Percentiles rank a stretch among this genome's conserved stretches.
phyloP scores from a whole-genome alignment of 2,888 invertebrate genomes.

The Agonum fuliginosum region DNA sequence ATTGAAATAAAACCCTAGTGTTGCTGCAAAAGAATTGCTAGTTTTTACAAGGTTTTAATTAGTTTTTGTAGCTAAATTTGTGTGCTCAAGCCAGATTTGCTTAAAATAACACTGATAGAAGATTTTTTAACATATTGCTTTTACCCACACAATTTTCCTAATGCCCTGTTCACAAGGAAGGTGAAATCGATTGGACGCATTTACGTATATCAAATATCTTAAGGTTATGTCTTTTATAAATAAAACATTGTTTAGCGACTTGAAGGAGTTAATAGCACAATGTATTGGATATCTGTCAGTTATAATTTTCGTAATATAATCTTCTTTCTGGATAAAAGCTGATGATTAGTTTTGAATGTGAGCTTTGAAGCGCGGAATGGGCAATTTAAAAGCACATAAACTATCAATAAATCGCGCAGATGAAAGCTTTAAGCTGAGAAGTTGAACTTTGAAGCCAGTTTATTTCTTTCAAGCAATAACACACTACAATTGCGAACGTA shows the following conservation, averaged over 20 bases:
- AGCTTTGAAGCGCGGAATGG: not conserved
- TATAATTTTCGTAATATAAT: no score
- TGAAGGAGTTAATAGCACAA: no score
- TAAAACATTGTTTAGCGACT: no score
- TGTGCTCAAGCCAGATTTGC: not conserved
- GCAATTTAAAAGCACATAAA: constrained; percentile 25
- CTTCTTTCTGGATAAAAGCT: no score
- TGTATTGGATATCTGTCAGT: no score
- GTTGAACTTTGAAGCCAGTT: constrained; percentile 18
- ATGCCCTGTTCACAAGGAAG: no score
- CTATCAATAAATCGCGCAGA: constrained; percentile 26
- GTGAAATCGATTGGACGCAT: no score
- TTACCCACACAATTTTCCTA: no score
- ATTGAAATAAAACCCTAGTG: constrained; percentile 26
- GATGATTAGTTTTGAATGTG: constrained; percentile 24
- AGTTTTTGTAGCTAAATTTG: constrained; percentile 40
- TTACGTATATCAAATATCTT: no score
- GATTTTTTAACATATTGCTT: no score
- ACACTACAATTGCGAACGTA: constrained; percentile 21
- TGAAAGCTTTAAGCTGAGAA: constrained; percentile 9
- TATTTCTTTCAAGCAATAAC: constrained; percentile 41
- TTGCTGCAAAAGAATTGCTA: constrained; percentile 13
- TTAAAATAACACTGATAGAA: no score
- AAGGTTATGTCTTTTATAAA: no score
- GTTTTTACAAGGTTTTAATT: constrained; percentile 42